phyloP scores from a whole-genome alignment of 2,888 invertebrate species.

The Pseudanteris insignis region DNA sequence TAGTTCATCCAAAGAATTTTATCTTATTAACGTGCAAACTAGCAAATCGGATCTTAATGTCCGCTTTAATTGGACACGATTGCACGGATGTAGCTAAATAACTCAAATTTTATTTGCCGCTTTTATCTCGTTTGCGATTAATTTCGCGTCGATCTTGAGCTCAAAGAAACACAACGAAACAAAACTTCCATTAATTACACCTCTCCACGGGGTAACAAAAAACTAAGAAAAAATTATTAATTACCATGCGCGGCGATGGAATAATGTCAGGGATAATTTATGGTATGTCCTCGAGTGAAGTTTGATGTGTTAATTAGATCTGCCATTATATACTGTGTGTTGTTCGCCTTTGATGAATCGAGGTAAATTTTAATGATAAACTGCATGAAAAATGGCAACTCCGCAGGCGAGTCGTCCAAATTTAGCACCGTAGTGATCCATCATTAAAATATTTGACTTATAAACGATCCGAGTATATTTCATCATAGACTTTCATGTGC shows the following conservation, averaged over 20 bases:
- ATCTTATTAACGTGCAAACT: slow-evolving; percentile 28
- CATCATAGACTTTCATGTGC: not conserved
- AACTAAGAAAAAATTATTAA: slow-evolving; percentile 14
- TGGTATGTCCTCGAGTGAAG: slow-evolving; percentile 9
- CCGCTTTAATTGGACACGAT: slow-evolving; percentile 29
- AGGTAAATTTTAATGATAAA: slow-evolving; percentile 6
- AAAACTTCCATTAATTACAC: slow-evolving; percentile 23
- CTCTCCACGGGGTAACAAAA: slow-evolving; percentile 9
- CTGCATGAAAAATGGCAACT: not conserved
- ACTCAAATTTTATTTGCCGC: slow-evolving; percentile 20
- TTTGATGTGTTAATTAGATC: slow-evolving; percentile 22
- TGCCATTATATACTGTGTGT: slow-evolving; percentile 7
- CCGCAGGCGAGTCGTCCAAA: not conserved
- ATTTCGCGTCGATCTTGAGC: slow-evolving; percentile 12
- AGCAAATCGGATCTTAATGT: slow-evolving; percentile 30
- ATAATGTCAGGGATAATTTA: slow-evolving; percentile 22
- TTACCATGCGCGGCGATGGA: slow-evolving; percentile 7
- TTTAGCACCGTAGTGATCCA: not conserved
- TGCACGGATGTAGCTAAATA: slow-evolving; percentile 25
- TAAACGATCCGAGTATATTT: not conserved
- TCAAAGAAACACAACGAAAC: slow-evolving; percentile 15
- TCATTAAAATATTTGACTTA: not conserved
- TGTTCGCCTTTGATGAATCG: slow-evolving; percentile 10
- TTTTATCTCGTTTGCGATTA: slow-evolving; percentile 23
- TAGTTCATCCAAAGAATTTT: slow-evolving; percentile 21